Evolutionary conservation across 2,888 invertebrate genomes (phyloP), one percentile per base, ranked within the genome.

Genomic region (Azorinus chamasolen): DNA sequence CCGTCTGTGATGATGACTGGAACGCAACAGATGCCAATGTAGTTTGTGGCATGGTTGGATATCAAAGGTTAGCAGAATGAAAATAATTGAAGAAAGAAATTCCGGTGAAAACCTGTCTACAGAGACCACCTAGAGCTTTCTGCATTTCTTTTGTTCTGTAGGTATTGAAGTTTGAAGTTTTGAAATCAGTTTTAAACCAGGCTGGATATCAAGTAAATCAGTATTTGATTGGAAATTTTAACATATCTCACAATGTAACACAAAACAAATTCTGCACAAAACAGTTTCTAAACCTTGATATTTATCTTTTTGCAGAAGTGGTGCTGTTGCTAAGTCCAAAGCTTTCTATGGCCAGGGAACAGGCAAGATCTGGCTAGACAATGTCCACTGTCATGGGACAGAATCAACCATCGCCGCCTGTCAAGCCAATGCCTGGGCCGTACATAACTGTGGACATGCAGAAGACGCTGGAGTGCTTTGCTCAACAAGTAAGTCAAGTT

Each of bases 401-500:
- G 83, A 83, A 46, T 12, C 48, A 1, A 48, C 48, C 0, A 71
- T 83, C 22, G 66, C 71, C 22, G 48, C 39, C 0, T 83, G 83
- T 64, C 27, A 25, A 5, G 63, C 70, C 48, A 74, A 66, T 64
- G 69, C 71, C 1, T 83, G 83, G 83, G 83, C 79, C 12, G 64
- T 63, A 10, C 65, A 79, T 25, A 79, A 83, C 66, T 83, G 83
- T 69, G 77, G 72, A 1, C 83, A 83, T 55, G 55, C 68, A 8
- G 96, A 96, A 92, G 96, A 96, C 89, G 96, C 95, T 0, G 95
- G 95, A 6, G 94, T 96, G 12, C 62, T 66, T 1, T 91, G 91
- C 74, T 50, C 66, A 22, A 48, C 74, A 32, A 22, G 84, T 84
- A 74, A 18, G 63, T 59, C 32, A 32, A 6, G 4, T 32, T 32